Base-by-base conservation (phyloP, 2,888 invertebrate species). In the Cantharis rufa region DNA sequence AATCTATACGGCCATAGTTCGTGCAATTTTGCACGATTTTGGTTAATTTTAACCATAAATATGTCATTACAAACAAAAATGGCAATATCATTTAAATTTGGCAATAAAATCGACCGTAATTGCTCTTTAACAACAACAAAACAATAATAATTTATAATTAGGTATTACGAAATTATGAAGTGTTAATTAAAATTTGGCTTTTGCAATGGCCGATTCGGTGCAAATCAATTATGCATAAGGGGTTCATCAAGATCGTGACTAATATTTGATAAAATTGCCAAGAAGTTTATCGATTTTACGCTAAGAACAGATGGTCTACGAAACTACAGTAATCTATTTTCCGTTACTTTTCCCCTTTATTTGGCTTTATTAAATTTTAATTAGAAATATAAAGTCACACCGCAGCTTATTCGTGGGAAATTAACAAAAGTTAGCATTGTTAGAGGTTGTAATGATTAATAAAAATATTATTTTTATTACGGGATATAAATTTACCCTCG, bases 341-440 rank as follows among this genome's bases (percentile, higher is more conserved):
- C 69, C 11, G 21, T 69, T 66, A 24, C 64, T 66, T 66, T 66
- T 66, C 64, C 21, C 64, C 18, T 66, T 66, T 66, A 66, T 21
- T 28, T 66, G 21, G 24, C 64, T 66, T 66, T 66, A 66, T 66
- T 66, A 66, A 66, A 66, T 66, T 66, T 66, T 66, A 66, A 66
- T 66, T 66, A 66, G 64, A 18, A 66, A 24, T 66, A 66, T 66
- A 21, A 66, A 66, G 64, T 66, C 64, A 66, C 64, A 66, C 18
- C n/a, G 18, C 64, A 66, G 21, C n/a, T 66, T 21, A 66, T 66
- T 66, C 64, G 24, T n/a, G 10, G 64, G 64, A 66, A 66, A 24
- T 66, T 66, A 66, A 66, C 64, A 21, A 21, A 66, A 66, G 64
- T 66, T 66, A 66, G 21, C n/a, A 66, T 66, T 66, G 64, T 66